These are phyloP conservation scores for Alcedo atthis DNA, from an alignment of 2,797 vertebrate species.

Conservation along the genomic window DNA sequence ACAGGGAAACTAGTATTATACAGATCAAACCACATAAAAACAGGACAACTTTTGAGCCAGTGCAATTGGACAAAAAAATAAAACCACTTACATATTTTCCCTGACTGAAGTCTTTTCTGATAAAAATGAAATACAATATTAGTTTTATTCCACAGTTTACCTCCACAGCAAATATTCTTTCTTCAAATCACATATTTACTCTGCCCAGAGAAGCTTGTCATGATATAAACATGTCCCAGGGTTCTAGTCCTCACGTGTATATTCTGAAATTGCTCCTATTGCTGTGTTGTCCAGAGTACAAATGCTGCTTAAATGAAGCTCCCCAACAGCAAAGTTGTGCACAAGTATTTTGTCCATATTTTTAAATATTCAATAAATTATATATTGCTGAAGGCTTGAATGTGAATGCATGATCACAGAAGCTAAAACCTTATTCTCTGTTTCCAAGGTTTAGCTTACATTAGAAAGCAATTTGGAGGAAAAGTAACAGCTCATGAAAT, in stretches of 20 bases:
- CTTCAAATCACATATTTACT: constrained; percentile 1
- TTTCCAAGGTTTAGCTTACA: not conserved
- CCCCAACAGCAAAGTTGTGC: not conserved
- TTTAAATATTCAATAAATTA: not conserved
- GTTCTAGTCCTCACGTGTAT: not conserved
- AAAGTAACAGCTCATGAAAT: not conserved
- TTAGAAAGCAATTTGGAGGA: not conserved
- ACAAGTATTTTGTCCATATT: not conserved
- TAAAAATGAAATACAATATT: constrained; percentile 1
- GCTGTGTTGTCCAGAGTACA: not conserved
- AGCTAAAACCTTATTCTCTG: not conserved
- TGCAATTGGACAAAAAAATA: constrained; percentile 5
- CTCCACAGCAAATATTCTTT: not conserved
- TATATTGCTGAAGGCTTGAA: not conserved
- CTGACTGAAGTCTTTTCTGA: constrained; percentile 7
- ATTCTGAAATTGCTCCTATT: not conserved
- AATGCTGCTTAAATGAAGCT: not conserved
- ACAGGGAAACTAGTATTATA: not conserved
- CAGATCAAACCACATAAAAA: not conserved
- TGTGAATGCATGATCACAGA: not conserved
- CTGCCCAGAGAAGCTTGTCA: not conserved
- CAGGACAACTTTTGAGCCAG: not conserved
- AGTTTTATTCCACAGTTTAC: constrained; percentile 3
- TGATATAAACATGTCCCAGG: not conserved
- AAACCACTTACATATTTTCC: not conserved